A percentile compares a stretch with the other conserved stretches of the same genome.
Evolutionary conservation across 2,797 vertebrate genomes (phyloP).

Genomic region (Pseudotriccus pelzelni): DNA sequence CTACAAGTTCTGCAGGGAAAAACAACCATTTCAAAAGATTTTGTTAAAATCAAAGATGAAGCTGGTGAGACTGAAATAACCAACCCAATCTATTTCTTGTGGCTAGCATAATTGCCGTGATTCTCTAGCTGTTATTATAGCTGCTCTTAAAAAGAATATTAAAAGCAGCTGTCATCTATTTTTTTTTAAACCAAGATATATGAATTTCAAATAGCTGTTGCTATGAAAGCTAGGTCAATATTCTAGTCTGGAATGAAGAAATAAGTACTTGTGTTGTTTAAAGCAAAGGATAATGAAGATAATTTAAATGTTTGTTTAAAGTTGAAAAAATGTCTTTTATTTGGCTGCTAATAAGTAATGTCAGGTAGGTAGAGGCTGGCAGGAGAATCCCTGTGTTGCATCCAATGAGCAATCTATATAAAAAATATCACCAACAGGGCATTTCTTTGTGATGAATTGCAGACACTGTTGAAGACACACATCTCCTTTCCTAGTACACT

Average conservation of each 20-base stretch:
- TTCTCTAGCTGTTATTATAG: neutral
- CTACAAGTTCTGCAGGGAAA: neutral
- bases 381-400: neutral
- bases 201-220: constrained; percentile 19
- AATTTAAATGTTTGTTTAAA: neutral
- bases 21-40: neutral
- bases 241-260: neutral
- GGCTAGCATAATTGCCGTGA: neutral
- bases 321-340: neutral
- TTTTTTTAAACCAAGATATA: neutral
- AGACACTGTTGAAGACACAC: neutral
- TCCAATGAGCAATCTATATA: neutral
- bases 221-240: neutral
- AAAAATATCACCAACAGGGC: neutral
- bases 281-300: neutral
- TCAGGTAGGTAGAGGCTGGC: neutral
- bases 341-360: neutral
- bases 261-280: neutral
- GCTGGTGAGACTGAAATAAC: neutral
- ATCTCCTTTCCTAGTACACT: neutral
- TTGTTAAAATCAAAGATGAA: neutral
- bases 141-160: constrained; percentile 32
- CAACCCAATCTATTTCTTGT: neutral
- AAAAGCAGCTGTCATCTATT: neutral
- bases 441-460: neutral